Base-by-base conservation (phyloP, 2,888 invertebrate genomes). In the Stenurella melanura region DNA sequence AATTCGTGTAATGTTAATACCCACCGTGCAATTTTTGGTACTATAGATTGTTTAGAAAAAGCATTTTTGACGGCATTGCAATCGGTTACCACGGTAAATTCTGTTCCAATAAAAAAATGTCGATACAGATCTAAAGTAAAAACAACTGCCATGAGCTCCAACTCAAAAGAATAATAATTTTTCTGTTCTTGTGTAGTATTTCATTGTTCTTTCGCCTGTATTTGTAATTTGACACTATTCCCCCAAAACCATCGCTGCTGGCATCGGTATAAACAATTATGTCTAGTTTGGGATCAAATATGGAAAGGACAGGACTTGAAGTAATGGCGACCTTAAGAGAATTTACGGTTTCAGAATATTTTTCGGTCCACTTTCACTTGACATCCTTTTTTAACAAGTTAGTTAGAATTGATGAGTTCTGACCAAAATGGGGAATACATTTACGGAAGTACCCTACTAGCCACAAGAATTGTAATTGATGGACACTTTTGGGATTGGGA, bases 1-100 rank as follows among this genome's bases (percentile, higher is more conserved):
- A n/a, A n/a, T n/a, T n/a, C n/a, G n/a, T n/a, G n/a, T n/a, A n/a
- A n/a, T n/a, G n/a, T n/a, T n/a, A n/a, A n/a, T n/a, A n/a, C n/a
- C n/a, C n/a, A n/a, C n/a, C n/a, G n/a, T n/a, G n/a, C n/a, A n/a
- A n/a, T n/a, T n/a, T n/a, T n/a, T n/a, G n/a, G n/a, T n/a, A n/a
- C n/a, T n/a, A n/a, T 72, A n/a, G 57, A 63, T 76, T 81, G 75
- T 72, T 81, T 81, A 26, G 21, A 68, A 34, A 71, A 57, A 6
- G 78, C 75, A 63, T 74, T 78, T 63, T 78, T 79, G 7, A 81
- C 79, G 6, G 78, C 64, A 64, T 74, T 81, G 61, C 77, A 81
- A 57, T 81, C 77, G 2, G 80, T 81, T 17, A 74, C 26, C 18
- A 82, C 68, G 11, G 56, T 74, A 57, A 82, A 81, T 61, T 72